Evolutionary conservation across 2,888 invertebrate species (phyloP).

Genomic region (Eustalomyia histrio): DNA sequence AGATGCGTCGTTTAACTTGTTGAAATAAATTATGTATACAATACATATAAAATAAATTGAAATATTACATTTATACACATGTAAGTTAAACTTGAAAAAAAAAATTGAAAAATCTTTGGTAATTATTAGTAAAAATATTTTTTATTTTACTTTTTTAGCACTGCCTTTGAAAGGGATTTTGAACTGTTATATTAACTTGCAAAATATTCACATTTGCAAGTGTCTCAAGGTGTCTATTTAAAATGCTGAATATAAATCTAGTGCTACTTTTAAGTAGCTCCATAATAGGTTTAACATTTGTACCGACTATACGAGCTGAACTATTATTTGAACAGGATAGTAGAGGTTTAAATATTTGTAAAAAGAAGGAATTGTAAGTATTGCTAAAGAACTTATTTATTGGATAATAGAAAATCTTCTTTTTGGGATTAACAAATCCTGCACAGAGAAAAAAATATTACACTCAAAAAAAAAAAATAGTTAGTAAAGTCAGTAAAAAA

Average conservation of each 20-base stretch:
- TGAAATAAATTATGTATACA: background rate
- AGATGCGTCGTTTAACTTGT: background rate
- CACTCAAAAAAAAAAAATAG: too few species aligned
- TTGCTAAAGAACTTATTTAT: background rate
- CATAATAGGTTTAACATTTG: slow-evolving; percentile 51
- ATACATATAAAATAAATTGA: background rate
- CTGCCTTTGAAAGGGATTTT: slow-evolving; percentile 30
- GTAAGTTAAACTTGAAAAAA: too few species aligned
- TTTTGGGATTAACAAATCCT: too few species aligned
- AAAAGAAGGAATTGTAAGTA: slow-evolving; percentile 87
- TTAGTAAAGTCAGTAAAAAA: too few species aligned
- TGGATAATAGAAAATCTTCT: too few species aligned
- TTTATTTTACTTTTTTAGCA: slow-evolving; percentile 24
- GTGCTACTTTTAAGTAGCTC: slow-evolving; percentile 53
- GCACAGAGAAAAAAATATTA: too few species aligned
- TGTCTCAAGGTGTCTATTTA: slow-evolving; percentile 7
- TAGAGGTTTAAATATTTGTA: slow-evolving; percentile 89
- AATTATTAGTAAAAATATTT: slow-evolving; percentile 1
- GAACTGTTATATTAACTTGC: background rate
- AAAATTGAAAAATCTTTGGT: too few species aligned
- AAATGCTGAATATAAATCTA: slow-evolving; percentile 41
- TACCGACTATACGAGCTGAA: slow-evolving; percentile 47
- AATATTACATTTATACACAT: slow-evolving; percentile 18
- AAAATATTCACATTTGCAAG: background rate
- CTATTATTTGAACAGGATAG: slow-evolving; percentile 65